Conservation (phyloP, 2,113 vertebrate genomes). For the Phocoena sinus region DNA sequence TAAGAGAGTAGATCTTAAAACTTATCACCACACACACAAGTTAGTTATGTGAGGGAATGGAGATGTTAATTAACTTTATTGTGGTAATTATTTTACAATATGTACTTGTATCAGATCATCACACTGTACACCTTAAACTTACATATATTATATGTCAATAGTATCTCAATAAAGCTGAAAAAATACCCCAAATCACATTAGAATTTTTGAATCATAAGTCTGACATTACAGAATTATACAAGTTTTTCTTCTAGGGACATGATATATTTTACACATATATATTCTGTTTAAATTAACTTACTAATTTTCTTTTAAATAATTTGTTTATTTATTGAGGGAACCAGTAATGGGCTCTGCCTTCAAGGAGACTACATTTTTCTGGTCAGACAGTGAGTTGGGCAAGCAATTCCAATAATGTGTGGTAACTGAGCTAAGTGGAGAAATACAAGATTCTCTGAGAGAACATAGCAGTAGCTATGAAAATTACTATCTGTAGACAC, state of each 20-base stretch:
- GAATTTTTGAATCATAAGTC: neutral
- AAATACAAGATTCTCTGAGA: neutral
- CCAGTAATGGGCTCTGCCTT: neutral
- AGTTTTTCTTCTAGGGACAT: neutral
- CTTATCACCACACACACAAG: neutral
- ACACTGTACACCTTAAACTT: neutral
- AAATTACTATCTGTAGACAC: neutral
- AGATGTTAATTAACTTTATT: neutral
- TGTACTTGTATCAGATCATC: neutral
- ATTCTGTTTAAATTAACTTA: neutral
- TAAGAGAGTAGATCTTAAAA: neutral
- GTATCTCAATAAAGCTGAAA: neutral
- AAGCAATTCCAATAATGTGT: neutral
- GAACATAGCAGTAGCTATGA: neutral
- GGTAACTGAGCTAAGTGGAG: neutral
- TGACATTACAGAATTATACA: conserved; percentile 9
- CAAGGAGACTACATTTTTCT: neutral
- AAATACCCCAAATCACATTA: neutral
- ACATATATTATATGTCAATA: neutral
- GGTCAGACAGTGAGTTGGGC: neutral
- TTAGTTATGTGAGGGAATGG: neutral
- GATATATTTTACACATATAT: neutral
- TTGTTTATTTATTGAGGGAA: neutral
- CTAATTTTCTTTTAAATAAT: neutral
- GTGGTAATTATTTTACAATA: neutral